Evolutionary conservation across 2,888 invertebrate genomes (phyloP), one percentile per base, ranked within the genome.

Genomic region (Rhagium mordax): DNA sequence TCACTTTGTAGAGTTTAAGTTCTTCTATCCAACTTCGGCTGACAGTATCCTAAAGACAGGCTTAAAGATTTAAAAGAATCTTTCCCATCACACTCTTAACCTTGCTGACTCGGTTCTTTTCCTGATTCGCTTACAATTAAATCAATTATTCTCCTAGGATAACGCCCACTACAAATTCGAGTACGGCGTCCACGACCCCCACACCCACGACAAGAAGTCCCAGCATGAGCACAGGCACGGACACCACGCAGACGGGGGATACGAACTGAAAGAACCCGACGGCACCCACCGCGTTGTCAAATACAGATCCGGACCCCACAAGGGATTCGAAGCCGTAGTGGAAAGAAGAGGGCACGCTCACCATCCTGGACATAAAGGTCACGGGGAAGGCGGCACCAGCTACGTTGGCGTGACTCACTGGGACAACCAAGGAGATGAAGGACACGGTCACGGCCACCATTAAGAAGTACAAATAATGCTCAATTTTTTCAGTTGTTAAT

Each of bases 171-270:
- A 87, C 75, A 81, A 84, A 72, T 87, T 84, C 75, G 84, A 83
- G 49, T 87, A 87, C 71, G 86, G 86, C 3, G 87, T 87, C 6
- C 78, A 84, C 59, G 87, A 87, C 74, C 83, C 85, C 10, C 85
- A 87, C 66, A 87, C 87, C 20, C 83, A 84, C 16, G 87, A 87
- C 76, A 78, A 82, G 57, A 85, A 87, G 73, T 80, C 81, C 6
- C 87, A 87, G 69, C 80, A 84, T 62, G 87, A 87, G 76, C 81
- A 83, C 49, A 81, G 86, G n/a, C 82, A 87, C 64, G 87, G 87
- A 6, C 82, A 87, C 69, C 76, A 83, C n/a, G 87, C 87, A 29
- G 83, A 85, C 65, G 87, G 87, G 15, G 81, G 76, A n/a, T 87
- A 87, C 79, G 80, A 81, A 59, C 71, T 87, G 13, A 81, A 85